Percentiles rank a stretch among this genome's conserved stretches.
Conservation (phyloP, 1,140 invertebrate genomes). For the Drosophila santomea region DNA sequence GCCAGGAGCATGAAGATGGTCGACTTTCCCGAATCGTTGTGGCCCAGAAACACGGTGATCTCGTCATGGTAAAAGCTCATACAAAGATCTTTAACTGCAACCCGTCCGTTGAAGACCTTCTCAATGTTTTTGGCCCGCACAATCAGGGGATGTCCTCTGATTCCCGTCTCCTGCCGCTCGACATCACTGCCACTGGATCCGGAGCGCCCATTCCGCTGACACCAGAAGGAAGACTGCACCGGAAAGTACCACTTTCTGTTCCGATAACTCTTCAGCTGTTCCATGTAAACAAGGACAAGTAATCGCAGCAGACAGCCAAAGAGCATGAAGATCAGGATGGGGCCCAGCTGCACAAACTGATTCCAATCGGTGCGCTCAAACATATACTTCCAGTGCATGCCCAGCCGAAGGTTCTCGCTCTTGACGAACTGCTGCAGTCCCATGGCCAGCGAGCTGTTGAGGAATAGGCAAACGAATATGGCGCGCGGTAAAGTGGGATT, state of each 20-base stretch:
- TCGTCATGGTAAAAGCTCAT: conserved; percentile 90
- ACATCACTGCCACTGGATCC: not conserved
- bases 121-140: conserved; percentile 82
- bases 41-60: conserved; percentile 91
- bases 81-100: conserved; percentile 89
- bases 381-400: conserved; percentile 88
- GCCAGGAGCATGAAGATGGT: conserved; percentile 88
- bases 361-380: conserved; percentile 87
- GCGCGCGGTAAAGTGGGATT: accelerated
- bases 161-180: conserved; percentile 2
- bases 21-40: conserved; percentile 86
- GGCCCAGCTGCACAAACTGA: conserved; percentile 88
- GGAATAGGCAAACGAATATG: conserved; percentile 3
- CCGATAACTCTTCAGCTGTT: conserved; percentile 88
- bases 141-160: not conserved
- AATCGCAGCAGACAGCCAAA: conserved; percentile 88
- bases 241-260: conserved; percentile 90
- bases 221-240: conserved; percentile 87
- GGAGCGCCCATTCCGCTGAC: not conserved
- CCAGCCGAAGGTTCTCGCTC: conserved; percentile 9
- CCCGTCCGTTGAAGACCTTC: conserved; percentile 85
- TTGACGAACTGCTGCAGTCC: conserved; percentile 11
- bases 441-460: conserved; percentile 35
- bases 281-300: conserved; percentile 89
- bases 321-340: conserved; percentile 85